These are phyloP conservation scores for Brachionus plicatilis DNA, from an alignment of 1,140 invertebrate genomes.

Conservation along the genomic window DNA sequence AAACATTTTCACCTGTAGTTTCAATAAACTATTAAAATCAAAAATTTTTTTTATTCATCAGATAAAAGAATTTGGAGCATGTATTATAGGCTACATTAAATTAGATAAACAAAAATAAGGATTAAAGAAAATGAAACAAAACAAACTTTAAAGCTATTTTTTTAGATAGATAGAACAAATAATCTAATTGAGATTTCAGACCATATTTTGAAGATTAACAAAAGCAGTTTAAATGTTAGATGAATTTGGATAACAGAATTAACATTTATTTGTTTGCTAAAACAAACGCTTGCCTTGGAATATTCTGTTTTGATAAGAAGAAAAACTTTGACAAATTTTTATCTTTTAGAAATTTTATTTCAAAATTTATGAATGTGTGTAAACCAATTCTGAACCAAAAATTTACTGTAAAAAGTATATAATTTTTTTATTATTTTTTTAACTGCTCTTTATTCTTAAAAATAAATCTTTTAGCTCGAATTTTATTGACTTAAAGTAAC, in stretches of 20 bases:
- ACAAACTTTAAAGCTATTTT: neutral
- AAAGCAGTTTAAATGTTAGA: constrained; percentile 1
- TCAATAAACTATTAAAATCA: neutral
- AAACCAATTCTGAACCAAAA: no score
- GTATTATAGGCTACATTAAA: neutral
- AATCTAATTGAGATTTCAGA: neutral
- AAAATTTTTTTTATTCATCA: no score
- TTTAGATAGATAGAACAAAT: neutral
- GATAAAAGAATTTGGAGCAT: neutral
- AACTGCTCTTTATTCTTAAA: no score
- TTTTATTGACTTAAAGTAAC: no score
- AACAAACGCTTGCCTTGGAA: neutral
- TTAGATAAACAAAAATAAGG: neutral
- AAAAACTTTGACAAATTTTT: neutral
- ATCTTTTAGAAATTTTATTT: no score
- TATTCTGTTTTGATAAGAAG: neutral
- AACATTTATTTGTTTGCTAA: neutral
- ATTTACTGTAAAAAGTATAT: no score
- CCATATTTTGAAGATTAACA: neutral
- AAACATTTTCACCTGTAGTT: neutral
- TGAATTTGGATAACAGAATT: neutral
- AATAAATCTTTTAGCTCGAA: no score
- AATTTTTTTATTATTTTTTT: no score
- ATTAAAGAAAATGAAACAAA: neutral
- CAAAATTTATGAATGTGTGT: no score